Evolutionary conservation across 2,888 invertebrate genomes (phyloP), one percentile per base, ranked within the genome.

Genomic region (Ypsolopha scabrella): DNA sequence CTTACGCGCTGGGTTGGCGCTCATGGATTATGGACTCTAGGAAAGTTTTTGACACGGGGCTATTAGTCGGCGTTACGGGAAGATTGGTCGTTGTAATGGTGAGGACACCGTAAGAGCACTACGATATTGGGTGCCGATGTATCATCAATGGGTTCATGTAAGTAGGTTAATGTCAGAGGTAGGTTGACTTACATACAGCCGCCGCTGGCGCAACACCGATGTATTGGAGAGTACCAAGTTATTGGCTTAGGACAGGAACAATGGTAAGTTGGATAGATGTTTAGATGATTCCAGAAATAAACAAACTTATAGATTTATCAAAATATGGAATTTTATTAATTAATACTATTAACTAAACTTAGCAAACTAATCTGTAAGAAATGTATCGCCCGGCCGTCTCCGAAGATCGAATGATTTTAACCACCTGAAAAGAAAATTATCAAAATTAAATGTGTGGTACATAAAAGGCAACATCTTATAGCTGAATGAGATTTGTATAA

Each of bases 301-400:
- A 50, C 49, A 53, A 55, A 55, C 51, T 41, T n/a, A n/a, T 8
- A 41, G 41, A 35, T 11, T 13, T 11, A 6, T 3, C 1, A 50
- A 9, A 7, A 48, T 49, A 37, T 41, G 41, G 11, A 53, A 52
- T 51, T 38, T 47, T 51, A 55, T 51, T 50, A 52, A 55, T 33
- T 13, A 38, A 1, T 43, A 54, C 51, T 53, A 43, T 37, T 61
- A 48, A 24, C 13, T 9, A 58, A 59, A 53, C 55, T 69, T 82
- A 86, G 67, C 96, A 96, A 52, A 98, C 97, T 67, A 98, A 89
- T 72, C 99, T 90, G 76, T 99, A 99, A 41, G 98, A 98, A 80
- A 99, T 98, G 75, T 99, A 99, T 71, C 98, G 90, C 45, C 99
- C 99, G 36, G 99, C 99, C 41, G 99, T 99, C 87, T 98, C 99